Evolutionary conservation across 2,113 vertebrate genomes (phyloP).

Genomic region (Pomatostomus ruficeps): DNA sequence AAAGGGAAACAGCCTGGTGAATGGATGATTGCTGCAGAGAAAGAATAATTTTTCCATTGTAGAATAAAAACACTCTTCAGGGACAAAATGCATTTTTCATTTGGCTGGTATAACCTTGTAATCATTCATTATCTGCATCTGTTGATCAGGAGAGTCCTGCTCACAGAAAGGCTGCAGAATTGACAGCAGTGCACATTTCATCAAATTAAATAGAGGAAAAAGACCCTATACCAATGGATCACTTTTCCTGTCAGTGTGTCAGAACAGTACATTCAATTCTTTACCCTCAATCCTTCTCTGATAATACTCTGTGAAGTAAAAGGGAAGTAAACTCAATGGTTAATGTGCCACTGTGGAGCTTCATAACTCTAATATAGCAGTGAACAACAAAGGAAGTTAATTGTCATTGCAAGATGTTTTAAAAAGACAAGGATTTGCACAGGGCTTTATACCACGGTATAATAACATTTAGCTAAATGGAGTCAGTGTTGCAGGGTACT

Average conservation of each 20-base stretch:
- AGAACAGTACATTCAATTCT: background rate
- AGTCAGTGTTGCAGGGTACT: background rate
- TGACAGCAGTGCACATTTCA: background rate
- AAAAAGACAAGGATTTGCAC: background rate
- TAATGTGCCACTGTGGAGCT: background rate
- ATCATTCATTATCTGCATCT: background rate
- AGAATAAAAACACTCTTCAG: background rate
- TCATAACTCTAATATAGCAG: background rate
- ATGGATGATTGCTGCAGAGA: background rate
- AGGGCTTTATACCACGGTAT: background rate
- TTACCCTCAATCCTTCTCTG: background rate
- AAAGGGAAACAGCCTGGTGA: background rate
- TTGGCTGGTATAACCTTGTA: background rate
- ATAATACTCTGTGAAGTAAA: background rate
- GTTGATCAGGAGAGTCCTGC: background rate
- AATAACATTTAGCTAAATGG: background rate
- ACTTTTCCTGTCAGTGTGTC: background rate
- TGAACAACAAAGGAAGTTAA: background rate
- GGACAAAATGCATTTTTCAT: background rate
- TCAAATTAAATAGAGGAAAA: background rate
- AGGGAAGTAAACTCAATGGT: background rate
- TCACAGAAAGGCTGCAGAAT: background rate
- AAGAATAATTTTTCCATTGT: background rate
- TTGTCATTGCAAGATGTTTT: background rate
- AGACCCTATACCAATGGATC: rapidly evolving